A percentile compares a stretch with the other conserved stretches of the same genome.
Evolutionary conservation across 2,113 vertebrate species (phyloP).

Genomic region (Dromiciops gliroides): DNA sequence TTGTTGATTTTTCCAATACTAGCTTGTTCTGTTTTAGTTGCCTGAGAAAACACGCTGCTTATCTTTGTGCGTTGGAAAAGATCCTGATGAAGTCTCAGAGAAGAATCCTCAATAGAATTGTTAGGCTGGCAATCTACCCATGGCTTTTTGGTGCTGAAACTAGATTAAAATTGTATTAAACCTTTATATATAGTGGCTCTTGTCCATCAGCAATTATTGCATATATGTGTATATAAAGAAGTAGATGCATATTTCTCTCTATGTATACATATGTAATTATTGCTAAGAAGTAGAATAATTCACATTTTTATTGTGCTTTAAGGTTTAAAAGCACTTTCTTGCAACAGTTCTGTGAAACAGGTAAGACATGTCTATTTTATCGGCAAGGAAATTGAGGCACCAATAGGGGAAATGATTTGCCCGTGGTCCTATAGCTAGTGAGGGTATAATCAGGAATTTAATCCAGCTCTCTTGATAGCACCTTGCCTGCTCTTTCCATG

Average conservation of each 20-base stretch:
- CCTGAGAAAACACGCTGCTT: background rate
- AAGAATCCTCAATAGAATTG: background rate
- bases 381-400: background rate
- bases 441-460: background rate
- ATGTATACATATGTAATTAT: background rate
- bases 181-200: accelerated
- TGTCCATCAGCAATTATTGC: accelerated
- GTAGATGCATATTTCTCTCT: background rate
- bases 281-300: background rate
- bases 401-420: background rate
- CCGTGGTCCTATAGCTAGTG: background rate
- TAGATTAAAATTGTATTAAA: background rate
- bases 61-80: background rate
- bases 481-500: background rate
- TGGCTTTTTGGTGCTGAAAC: background rate
- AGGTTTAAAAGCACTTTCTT: background rate
- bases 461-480: background rate
- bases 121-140: accelerated
- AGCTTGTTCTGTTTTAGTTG: background rate
- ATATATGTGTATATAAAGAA: background rate
- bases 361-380: background rate
- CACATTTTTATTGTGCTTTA: background rate
- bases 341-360: background rate
- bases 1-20: background rate
- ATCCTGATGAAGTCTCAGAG: too few species aligned